Conservation (phyloP, 1,140 invertebrate genomes). For the Pseudomyrmex concolor region DNA sequence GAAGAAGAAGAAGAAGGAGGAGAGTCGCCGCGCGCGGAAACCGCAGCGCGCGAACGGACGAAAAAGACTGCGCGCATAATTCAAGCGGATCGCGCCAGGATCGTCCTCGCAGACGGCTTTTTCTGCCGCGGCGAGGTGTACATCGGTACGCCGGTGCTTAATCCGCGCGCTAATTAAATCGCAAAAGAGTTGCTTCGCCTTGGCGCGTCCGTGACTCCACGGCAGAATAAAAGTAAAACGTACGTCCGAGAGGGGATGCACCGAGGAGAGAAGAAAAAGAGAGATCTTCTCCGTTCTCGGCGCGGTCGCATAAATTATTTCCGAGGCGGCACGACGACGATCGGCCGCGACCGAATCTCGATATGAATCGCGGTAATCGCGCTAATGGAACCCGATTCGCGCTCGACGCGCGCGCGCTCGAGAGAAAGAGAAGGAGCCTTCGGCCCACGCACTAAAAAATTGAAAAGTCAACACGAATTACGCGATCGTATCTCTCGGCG, state of each 20-base stretch:
- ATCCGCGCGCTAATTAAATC: conserved; percentile 75
- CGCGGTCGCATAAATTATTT: conserved; percentile 69
- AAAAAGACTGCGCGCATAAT: conserved; percentile 71
- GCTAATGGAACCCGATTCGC: conserved; percentile 72
- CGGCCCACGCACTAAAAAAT: conserved; percentile 53
- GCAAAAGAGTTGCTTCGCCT: conserved; percentile 67
- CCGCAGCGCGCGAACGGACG: conserved; percentile 58
- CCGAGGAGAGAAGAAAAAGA: conserved; percentile 16
- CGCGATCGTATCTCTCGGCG: conserved; percentile 43
- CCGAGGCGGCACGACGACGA: conserved; percentile 61
- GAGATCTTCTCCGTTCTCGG: conserved; percentile 26
- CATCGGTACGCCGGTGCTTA: conserved; percentile 70
- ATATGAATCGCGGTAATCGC: conserved; percentile 73
- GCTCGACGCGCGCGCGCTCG: conserved; percentile 31
- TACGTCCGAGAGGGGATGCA: conserved; percentile 5
- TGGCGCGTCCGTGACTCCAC: conserved; percentile 67
- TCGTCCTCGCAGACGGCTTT: conserved; percentile 61
- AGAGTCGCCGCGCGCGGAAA: conserved; percentile 33
- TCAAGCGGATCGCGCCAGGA: conserved; percentile 53
- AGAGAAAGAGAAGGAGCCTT: conserved; percentile 9
- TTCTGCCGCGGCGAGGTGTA: conserved; percentile 53
- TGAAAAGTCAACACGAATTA: conserved; percentile 57
- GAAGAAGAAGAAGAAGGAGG: background rate
- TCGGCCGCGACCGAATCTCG: conserved; percentile 56
- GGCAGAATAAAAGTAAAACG: conserved; percentile 65